Evolutionary conservation across 2,797 vertebrate species (phyloP).

Genomic region (Pseudochirops cupreus): DNA sequence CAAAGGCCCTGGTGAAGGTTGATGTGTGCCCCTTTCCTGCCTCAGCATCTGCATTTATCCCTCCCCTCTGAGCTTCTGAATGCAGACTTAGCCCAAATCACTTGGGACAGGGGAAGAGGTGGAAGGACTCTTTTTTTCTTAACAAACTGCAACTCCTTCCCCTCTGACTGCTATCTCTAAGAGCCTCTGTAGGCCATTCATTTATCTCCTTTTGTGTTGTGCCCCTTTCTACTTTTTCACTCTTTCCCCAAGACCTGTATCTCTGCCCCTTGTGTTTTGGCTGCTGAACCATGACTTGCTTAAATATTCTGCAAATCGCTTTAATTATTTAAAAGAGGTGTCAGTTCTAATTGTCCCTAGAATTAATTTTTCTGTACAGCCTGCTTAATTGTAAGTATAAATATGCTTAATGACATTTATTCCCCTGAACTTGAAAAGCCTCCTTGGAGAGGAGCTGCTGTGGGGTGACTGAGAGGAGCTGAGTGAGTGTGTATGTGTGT

Average conservation of each 20-base stretch:
- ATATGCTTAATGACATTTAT: neutral
- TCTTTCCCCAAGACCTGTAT: neutral
- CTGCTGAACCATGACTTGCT: neutral
- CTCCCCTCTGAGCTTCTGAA: neutral
- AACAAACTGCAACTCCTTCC: neutral
- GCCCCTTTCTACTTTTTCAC: neutral
- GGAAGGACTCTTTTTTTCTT: neutral
- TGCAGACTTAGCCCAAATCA: neutral
- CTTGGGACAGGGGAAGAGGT: neutral
- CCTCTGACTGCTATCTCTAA: neutral
- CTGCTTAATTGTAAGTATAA: neutral
- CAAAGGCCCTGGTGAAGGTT: neutral
- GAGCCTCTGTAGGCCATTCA: neutral
- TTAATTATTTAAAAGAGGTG: conserved; percentile 36
- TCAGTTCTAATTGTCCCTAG: conserved; percentile 19
- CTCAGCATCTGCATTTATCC: neutral
- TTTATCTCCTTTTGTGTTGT: neutral
- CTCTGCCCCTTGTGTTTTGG: neutral
- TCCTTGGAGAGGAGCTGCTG: neutral
- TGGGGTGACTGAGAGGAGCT: neutral
- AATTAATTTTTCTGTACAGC: neutral
- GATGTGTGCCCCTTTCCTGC: neutral
- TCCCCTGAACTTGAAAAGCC: neutral
- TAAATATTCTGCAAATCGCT: conserved; percentile 22
- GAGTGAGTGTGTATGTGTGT: neutral